Evolutionary conservation across 92 coral and sea anemone species (phyloP).

Genomic region (Muricea muricata): DNA sequence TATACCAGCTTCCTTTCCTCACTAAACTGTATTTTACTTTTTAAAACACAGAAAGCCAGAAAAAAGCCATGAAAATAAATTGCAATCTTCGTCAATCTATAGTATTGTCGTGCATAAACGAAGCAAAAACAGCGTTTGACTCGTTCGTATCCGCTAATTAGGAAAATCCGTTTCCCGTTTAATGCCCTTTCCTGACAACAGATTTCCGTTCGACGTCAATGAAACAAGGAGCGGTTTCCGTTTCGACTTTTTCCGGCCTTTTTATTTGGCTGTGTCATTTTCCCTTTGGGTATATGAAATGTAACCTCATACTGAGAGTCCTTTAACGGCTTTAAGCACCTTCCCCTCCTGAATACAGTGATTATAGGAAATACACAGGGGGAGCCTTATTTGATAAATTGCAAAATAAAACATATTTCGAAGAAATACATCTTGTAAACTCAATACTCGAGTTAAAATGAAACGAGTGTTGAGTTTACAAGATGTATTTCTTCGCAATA

Average conservation of each 20-base stretch:
- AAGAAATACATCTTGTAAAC: no score
- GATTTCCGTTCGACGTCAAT: constrained; percentile 18
- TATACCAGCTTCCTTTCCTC: no score
- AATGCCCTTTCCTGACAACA: constrained; percentile 1
- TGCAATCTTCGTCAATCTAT: background rate
- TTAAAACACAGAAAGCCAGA: no score
- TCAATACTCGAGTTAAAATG: no score
- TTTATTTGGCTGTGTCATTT: background rate
- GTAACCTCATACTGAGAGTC: background rate
- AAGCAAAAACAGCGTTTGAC: background rate
- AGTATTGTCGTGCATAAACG: background rate
- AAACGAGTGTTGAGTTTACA: no score
- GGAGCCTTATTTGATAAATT: no score
- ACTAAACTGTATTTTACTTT: background rate
- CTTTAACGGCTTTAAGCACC: no score
- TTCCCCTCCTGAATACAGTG: background rate
- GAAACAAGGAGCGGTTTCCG: constrained; percentile 11
- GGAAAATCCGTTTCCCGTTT: constrained; percentile 34
- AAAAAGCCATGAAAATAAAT: no score
- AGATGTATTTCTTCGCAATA: no score
- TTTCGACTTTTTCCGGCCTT: background rate
- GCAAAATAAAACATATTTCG: no score
- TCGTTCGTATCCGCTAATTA: constrained; percentile 20
- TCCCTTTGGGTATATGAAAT: background rate
- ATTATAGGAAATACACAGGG: background rate